These are phyloP conservation scores for Aleiodes sp. DNA, from an alignment of 1,140 invertebrate genomes.

Conservation along the genomic window DNA sequence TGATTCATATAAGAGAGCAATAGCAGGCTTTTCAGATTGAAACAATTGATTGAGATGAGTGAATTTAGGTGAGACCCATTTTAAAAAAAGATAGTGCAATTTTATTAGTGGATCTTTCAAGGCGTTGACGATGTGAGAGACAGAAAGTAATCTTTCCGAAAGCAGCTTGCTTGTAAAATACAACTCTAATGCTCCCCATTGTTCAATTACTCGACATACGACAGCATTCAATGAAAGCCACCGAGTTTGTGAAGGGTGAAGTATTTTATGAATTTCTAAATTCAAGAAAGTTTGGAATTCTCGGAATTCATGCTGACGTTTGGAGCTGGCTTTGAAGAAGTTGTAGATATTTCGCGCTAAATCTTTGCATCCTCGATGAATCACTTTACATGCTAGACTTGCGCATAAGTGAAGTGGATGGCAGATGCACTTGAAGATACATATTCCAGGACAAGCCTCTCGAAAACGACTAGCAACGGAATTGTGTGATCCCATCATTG, in stretches of 20 bases:
- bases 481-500: constrained; percentile 52
- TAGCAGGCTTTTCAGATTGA: constrained; percentile 21
- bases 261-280: constrained; percentile 46
- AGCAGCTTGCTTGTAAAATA: constrained; percentile 26
- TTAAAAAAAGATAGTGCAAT: constrained; percentile 24
- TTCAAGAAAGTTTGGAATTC: constrained; percentile 43
- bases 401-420: constrained; percentile 54
- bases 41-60: constrained; percentile 34
- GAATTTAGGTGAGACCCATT: constrained; percentile 31
- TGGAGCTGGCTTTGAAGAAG: constrained; percentile 47
- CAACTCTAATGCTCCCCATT: constrained; percentile 30
- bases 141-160: neutral
- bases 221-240: constrained; percentile 38
- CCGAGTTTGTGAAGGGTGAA: constrained; percentile 37
- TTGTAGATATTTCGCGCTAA: constrained; percentile 45
- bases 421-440: constrained; percentile 55
- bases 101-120: constrained; percentile 9
- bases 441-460: constrained; percentile 43
- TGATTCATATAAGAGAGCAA: constrained; percentile 30
- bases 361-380: constrained; percentile 47
- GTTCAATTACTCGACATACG: constrained; percentile 35
- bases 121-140: neutral
- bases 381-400: constrained; percentile 49
- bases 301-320: constrained; percentile 38
- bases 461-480: constrained; percentile 47